Conservation (phyloP, 2,797 vertebrate genomes). For the Pipistrellus nathusii region DNA sequence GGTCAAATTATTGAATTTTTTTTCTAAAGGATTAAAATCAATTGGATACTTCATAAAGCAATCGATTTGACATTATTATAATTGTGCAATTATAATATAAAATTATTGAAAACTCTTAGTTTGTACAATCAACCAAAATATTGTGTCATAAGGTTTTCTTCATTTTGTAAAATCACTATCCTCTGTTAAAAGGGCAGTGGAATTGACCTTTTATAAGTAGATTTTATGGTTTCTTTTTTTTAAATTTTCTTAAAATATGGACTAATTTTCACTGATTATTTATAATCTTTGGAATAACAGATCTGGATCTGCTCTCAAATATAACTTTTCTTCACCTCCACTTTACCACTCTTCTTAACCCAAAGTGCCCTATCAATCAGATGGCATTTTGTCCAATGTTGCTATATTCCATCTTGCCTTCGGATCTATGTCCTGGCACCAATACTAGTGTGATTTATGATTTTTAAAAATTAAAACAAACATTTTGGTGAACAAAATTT, state of each 20-base stretch:
- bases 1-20: conserved; percentile 62
- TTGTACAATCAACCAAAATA: neutral
- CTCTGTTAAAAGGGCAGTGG: conserved; percentile 39
- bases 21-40: conserved; percentile 68
- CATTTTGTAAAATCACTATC: conserved; percentile 13
- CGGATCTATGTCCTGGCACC: neutral
- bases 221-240: neutral
- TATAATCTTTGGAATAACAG: neutral
- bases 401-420: neutral
- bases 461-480: neutral
- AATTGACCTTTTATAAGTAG: neutral
- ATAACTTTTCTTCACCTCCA: neutral
- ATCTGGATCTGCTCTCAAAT: neutral
- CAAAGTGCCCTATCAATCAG: neutral
- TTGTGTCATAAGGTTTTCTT: neutral
- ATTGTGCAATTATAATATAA: conserved; percentile 39
- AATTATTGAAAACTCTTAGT: conserved; percentile 64
- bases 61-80: conserved; percentile 59
- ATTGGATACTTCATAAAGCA: conserved; percentile 57
- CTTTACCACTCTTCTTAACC: neutral
- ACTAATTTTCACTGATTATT: neutral
- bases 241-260: neutral
- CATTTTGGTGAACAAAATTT: neutral
- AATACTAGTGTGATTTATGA: neutral
- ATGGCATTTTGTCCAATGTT: neutral